Conservation (phyloP, 2,113 vertebrate genomes). For the Psilopsiagon aurifrons region DNA sequence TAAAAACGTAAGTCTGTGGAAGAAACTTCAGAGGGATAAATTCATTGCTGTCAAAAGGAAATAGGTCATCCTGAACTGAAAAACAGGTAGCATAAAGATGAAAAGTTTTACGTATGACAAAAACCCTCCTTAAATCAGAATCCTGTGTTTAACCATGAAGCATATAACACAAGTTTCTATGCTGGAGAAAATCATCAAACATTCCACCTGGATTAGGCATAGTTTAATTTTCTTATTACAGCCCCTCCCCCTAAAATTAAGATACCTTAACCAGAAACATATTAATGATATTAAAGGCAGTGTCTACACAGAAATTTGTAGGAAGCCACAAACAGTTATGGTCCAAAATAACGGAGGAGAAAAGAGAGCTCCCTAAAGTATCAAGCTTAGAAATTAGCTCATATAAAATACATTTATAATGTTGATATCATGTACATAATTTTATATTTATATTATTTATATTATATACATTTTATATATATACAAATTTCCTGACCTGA, state of each 20-base stretch:
- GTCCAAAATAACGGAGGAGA: neutral
- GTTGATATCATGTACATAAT: too few species aligned
- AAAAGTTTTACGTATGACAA: neutral
- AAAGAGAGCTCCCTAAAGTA: neutral
- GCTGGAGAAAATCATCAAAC: neutral
- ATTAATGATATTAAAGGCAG: neutral
- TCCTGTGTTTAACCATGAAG: neutral
- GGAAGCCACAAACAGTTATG: neutral
- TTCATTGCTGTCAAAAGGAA: neutral
- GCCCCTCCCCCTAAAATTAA: neutral
- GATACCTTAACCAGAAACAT: neutral
- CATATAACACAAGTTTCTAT: neutral
- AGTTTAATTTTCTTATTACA: neutral
- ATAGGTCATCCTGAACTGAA: neutral
- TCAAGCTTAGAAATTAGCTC: neutral
- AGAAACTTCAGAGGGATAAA: neutral
- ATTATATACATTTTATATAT: too few species aligned
- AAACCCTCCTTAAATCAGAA: neutral
- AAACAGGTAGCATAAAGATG: neutral
- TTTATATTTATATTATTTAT: too few species aligned
- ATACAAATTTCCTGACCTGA: neutral
- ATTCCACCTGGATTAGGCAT: neutral
- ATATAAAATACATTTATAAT: neutral
- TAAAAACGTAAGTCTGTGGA: neutral
- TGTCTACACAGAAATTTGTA: neutral